Percentiles rank a stretch among this genome's conserved stretches.
Evolutionary conservation across 2,113 vertebrate species (phyloP).

Genomic region (Myodes glareolus): DNA sequence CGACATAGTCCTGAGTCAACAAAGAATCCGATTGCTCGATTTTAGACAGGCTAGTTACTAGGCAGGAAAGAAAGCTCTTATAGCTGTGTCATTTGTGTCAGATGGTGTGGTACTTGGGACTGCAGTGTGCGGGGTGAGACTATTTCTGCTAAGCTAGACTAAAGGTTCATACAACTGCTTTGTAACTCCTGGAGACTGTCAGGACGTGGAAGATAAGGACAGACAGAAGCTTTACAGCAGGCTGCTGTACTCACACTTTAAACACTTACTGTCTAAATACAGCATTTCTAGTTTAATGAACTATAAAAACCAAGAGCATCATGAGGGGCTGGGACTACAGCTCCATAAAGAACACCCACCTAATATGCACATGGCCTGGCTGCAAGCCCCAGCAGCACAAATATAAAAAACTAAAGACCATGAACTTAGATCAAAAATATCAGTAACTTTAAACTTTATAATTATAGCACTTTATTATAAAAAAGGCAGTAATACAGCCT

Average conservation of each 20-base stretch:
- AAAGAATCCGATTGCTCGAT: slow-evolving; percentile 58
- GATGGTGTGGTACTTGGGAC: background rate
- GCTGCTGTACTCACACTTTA: background rate
- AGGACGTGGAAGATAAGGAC: background rate
- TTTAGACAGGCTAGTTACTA: slow-evolving; percentile 25
- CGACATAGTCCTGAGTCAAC: slow-evolving; percentile 91
- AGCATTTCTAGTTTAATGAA: slow-evolving; percentile 60
- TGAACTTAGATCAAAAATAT: slow-evolving; percentile 5
- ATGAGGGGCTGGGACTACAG: background rate
- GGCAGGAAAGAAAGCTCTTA: slow-evolving; percentile 10
- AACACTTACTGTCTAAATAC: slow-evolving; percentile 46
- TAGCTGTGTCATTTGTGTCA: slow-evolving; percentile 15
- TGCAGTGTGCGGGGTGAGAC: background rate
- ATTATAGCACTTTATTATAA: slow-evolving; percentile 45
- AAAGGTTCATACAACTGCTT: background rate
- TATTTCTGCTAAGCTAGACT: background rate
- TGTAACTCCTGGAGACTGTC: background rate
- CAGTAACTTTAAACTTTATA: slow-evolving; percentile 37
- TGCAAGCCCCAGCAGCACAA: background rate
- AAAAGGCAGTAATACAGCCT: background rate
- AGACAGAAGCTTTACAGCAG: background rate
- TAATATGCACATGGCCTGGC: background rate
- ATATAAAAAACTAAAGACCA: background rate
- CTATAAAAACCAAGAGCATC: slow-evolving; percentile 52
- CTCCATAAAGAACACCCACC: background rate